These are phyloP conservation scores for Steinernema feltiae DNA, from an alignment of 1,140 invertebrate genomes.

Conservation along the genomic window DNA sequence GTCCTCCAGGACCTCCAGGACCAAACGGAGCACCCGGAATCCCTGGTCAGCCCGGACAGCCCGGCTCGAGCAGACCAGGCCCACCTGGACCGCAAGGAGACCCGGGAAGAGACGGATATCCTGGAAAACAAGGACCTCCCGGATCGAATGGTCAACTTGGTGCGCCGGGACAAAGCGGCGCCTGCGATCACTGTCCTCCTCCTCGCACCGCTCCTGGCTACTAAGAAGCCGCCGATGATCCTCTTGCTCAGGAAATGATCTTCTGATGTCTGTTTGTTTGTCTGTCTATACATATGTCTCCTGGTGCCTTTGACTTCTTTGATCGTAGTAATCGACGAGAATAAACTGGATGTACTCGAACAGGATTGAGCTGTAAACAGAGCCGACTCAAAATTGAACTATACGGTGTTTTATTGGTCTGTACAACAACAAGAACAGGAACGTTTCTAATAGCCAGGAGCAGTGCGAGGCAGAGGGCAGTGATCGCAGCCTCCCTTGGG, in stretches of 20 bases:
- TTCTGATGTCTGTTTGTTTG: not conserved
- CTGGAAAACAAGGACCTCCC: slow-evolving; percentile 24
- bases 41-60: slow-evolving; percentile 43
- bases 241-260: not conserved
- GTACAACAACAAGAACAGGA: not conserved
- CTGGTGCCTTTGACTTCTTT: too few species aligned
- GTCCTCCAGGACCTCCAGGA: slow-evolving; percentile 34
- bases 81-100: slow-evolving; percentile 38
- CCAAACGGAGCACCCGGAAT: slow-evolving; percentile 27
- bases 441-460: not conserved
- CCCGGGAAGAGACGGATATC: slow-evolving; percentile 29
- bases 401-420: not conserved
- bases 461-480: slow-evolving; percentile 4
- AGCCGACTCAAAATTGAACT: not conserved
- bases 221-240: slow-evolving; percentile 1
- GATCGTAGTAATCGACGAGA: too few species aligned
- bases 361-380: not conserved
- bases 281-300: not conserved
- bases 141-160: slow-evolving; percentile 17
- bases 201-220: slow-evolving; percentile 33
- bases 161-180: slow-evolving; percentile 20
- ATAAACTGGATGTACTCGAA: too few species aligned
- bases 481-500: not conserved
- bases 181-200: slow-evolving; percentile 35
- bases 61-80: slow-evolving; percentile 24